phyloP scores from a whole-genome alignment of 2,113 vertebrate genomes.

The Phasianus colchicus region DNA sequence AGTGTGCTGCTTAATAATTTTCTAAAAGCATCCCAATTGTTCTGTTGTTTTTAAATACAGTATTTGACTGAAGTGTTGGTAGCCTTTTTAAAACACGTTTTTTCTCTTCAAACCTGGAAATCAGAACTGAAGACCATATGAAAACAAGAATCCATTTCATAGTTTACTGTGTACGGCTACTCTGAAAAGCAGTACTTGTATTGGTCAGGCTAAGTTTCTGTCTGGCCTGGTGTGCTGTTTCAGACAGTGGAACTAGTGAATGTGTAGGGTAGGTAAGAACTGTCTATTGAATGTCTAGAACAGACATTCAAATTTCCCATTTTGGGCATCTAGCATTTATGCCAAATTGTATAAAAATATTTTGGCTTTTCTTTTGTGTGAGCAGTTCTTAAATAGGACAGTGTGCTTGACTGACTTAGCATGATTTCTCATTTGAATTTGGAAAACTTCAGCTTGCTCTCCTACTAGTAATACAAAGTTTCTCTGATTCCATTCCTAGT shows the following conservation, averaged over 20 bases:
- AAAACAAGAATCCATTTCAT: background rate
- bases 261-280: background rate
- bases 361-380: background rate
- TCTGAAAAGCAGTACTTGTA: background rate
- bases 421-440: background rate
- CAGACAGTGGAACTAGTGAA: background rate
- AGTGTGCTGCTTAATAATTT: background rate
- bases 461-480: background rate
- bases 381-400: background rate
- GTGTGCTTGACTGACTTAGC: background rate
- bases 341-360: background rate
- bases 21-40: background rate
- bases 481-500: background rate
- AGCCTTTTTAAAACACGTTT: background rate
- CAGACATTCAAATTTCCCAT: background rate
- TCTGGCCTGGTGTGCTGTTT: background rate
- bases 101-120: background rate
- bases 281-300: background rate
- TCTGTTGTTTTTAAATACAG: background rate
- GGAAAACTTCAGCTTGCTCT: background rate
- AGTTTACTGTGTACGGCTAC: background rate
- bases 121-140: background rate
- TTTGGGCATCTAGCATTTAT: background rate
- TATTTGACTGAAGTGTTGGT: background rate
- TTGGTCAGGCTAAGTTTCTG: background rate